These are phyloP conservation scores for Neolamprologus devosi DNA, from an alignment of 2,113 vertebrate species.

Conservation along the genomic window DNA sequence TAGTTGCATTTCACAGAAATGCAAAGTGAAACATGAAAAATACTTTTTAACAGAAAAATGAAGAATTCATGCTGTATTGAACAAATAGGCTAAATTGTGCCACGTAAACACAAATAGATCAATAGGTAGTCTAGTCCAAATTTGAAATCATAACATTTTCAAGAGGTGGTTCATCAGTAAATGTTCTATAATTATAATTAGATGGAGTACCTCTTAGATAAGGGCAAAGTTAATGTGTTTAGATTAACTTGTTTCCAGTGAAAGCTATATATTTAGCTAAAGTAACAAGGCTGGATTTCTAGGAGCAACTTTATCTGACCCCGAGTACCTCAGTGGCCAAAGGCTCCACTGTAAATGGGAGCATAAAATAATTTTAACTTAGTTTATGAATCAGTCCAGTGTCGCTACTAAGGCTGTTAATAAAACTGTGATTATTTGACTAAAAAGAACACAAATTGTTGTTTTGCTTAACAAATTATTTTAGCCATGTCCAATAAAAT, in stretches of 20 bases:
- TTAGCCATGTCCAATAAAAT: background rate
- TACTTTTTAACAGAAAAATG: background rate
- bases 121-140: background rate
- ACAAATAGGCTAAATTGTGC: background rate
- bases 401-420: background rate
- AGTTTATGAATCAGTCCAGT: background rate
- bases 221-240: background rate
- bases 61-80: background rate
- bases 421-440: background rate
- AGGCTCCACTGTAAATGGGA: background rate
- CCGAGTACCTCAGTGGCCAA: background rate
- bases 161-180: background rate
- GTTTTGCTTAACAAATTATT: fast-evolving
- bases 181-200: background rate
- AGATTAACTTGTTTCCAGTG: background rate
- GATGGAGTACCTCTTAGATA: background rate
- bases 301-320: background rate
- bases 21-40: background rate
- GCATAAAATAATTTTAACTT: background rate
- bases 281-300: background rate
- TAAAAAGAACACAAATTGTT: background rate
- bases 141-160: background rate
- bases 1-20: background rate
- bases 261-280: background rate
- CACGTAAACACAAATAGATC: background rate